A percentile compares a stretch with the other conserved stretches of the same genome.
phyloP scores from a whole-genome alignment of 2,888 invertebrate genomes.

The Ellobium chinense region DNA sequence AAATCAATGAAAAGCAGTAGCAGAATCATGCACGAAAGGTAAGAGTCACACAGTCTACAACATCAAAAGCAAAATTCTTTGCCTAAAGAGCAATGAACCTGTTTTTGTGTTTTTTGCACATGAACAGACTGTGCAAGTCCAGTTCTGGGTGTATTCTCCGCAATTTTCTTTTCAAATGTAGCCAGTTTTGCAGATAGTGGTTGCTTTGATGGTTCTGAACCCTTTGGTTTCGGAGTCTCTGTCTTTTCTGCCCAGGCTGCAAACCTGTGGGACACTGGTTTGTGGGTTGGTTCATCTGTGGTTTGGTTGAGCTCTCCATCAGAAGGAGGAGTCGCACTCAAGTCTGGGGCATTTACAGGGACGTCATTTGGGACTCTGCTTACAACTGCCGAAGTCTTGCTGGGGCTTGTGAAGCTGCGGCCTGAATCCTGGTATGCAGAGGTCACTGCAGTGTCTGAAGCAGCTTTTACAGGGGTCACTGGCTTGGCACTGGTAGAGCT shows the following conservation, averaged over 20 bases:
- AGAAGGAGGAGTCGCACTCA: constrained; percentile 34
- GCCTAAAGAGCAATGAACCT: constrained; percentile 6
- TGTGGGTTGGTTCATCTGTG: constrained; percentile 58
- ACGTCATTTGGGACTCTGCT: not conserved
- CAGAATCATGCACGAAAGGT: too few species aligned
- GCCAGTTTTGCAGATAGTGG: constrained; percentile 70
- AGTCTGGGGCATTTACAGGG: constrained; percentile 55
- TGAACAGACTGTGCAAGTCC: not conserved
- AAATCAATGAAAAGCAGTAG: too few species aligned
- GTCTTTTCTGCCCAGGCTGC: constrained; percentile 58
- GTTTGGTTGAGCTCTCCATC: constrained; percentile 47
- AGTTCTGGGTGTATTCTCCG: constrained; percentile 51
- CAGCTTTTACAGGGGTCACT: constrained; percentile 7
- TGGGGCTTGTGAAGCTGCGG: not conserved
- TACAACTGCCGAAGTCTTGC: not conserved
- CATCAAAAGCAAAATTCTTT: not conserved
- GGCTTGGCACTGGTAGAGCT: not conserved
- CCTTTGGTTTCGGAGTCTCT: constrained; percentile 53
- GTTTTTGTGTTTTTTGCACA: constrained; percentile 34
- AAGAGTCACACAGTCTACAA: too few species aligned
- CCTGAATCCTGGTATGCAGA: not conserved
- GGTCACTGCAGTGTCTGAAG: constrained; percentile 8
- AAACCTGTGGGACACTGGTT: constrained; percentile 61
- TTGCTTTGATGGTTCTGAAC: constrained; percentile 60
- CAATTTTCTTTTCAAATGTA: constrained; percentile 67